Conservation (phyloP, 2,113 vertebrate species). For the Strigops habroptila region DNA sequence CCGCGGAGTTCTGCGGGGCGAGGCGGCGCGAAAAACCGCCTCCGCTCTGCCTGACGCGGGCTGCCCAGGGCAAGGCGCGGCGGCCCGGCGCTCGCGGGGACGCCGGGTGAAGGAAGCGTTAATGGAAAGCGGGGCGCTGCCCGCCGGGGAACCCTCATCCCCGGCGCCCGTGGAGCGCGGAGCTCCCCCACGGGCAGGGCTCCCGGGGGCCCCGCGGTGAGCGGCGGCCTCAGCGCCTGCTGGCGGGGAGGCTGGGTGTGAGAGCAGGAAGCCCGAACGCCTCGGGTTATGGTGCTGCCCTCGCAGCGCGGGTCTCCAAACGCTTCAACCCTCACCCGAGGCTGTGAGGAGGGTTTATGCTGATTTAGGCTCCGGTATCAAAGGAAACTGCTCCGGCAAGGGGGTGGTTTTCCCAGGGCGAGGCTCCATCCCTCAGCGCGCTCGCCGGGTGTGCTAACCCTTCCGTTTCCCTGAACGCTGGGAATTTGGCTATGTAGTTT, state of each 20-base stretch:
- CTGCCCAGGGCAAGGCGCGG: not conserved
- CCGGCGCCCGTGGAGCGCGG: accelerated
- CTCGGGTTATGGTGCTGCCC: not conserved
- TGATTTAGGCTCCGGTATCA: not conserved
- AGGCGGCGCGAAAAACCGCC: not conserved
- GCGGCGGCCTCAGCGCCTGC: accelerated
- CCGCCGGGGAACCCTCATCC: accelerated
- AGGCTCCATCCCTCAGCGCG: not conserved
- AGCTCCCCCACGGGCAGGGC: no score
- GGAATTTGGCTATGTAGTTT: not conserved
- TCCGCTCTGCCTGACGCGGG: no score
- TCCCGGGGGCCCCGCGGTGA: not conserved
- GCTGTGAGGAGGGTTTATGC: not conserved
- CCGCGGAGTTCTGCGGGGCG: accelerated
- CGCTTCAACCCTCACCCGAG: not conserved
- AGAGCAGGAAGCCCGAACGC: not conserved
- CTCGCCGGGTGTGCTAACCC: not conserved
- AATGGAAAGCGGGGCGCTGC: accelerated
- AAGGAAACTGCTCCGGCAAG: not conserved
- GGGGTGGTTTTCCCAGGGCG: not conserved
- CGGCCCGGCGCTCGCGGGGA: not conserved
- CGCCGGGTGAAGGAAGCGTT: not conserved
- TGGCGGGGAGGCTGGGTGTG: not conserved
- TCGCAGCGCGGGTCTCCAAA: accelerated
- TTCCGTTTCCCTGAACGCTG: not conserved